Percentiles rank a stretch among this genome's conserved stretches.
Evolutionary conservation across 2,113 vertebrate genomes (phyloP).

Genomic region (Anas platyrhynchos): DNA sequence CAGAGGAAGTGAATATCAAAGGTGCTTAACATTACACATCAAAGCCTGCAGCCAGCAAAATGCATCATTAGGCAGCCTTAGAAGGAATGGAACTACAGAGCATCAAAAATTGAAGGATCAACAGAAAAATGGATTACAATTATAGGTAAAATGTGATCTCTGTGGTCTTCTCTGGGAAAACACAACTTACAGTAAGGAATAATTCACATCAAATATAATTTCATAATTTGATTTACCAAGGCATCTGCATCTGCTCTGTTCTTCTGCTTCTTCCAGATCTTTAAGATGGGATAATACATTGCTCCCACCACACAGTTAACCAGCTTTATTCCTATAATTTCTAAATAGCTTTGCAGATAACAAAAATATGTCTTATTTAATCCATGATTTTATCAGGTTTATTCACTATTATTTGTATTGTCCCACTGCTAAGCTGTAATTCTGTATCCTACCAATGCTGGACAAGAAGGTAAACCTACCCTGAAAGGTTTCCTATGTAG

Average conservation of each 20-base stretch:
- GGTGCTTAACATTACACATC: neutral
- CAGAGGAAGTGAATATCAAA: neutral
- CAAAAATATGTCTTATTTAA: neutral
- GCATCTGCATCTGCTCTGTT: neutral
- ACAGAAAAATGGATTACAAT: neutral
- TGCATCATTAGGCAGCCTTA: neutral
- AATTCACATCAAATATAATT: neutral
- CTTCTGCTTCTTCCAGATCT: neutral
- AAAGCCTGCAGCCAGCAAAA: neutral
- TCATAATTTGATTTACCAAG: neutral
- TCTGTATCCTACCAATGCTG: neutral
- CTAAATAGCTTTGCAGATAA: neutral
- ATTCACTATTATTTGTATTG: neutral
- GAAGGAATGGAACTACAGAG: neutral
- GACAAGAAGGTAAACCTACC: neutral
- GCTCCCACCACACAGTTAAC: neutral
- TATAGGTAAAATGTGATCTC: neutral
- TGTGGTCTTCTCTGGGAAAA: neutral
- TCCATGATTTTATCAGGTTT: neutral
- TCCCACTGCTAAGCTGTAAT: neutral
- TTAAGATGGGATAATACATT: neutral
- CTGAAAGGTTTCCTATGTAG: neutral
- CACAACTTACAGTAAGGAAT: neutral
- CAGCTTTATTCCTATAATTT: neutral
- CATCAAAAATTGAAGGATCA: neutral